Evolutionary conservation across 2,888 invertebrate genomes (phyloP).

Genomic region (Dyspetes luteomarginatus): DNA sequence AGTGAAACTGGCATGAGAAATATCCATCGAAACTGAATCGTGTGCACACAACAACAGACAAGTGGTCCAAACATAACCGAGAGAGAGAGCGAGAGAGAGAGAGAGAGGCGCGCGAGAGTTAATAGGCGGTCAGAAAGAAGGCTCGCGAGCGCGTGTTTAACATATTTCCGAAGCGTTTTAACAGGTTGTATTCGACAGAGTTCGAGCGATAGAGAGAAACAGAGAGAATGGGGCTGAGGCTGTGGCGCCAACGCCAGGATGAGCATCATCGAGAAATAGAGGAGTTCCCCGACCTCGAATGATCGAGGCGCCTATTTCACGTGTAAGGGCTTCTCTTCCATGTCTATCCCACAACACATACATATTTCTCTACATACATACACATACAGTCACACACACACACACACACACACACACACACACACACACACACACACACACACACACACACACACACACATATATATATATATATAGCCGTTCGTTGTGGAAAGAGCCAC

Average conservation of each 20-base stretch:
- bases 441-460: neutral
- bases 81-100: neutral
- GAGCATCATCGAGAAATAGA: slow-evolving; percentile 52
- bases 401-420: neutral
- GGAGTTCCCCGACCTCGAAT: slow-evolving; percentile 58
- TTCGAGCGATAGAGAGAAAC: neutral
- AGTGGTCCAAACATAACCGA: neutral
- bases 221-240: slow-evolving; percentile 14
- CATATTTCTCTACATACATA: neutral
- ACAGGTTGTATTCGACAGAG: slow-evolving; percentile 59
- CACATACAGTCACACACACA: neutral
- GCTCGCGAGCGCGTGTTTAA: slow-evolving; percentile 64
- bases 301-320: slow-evolving; percentile 25
- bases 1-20: too few species aligned
- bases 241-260: slow-evolving; percentile 56
- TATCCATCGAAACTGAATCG: too few species aligned
- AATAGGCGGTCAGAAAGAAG: slow-evolving; percentile 55
- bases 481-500: neutral
- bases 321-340: neutral
- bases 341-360: neutral
- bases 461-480: too few species aligned
- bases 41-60: neutral
- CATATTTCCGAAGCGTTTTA: slow-evolving; percentile 64
- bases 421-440: neutral
- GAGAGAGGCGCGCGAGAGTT: slow-evolving; percentile 53